These are phyloP conservation scores for Emydocephalus ijimae DNA, from an alignment of 2,113 vertebrate species.

Conservation along the genomic window DNA sequence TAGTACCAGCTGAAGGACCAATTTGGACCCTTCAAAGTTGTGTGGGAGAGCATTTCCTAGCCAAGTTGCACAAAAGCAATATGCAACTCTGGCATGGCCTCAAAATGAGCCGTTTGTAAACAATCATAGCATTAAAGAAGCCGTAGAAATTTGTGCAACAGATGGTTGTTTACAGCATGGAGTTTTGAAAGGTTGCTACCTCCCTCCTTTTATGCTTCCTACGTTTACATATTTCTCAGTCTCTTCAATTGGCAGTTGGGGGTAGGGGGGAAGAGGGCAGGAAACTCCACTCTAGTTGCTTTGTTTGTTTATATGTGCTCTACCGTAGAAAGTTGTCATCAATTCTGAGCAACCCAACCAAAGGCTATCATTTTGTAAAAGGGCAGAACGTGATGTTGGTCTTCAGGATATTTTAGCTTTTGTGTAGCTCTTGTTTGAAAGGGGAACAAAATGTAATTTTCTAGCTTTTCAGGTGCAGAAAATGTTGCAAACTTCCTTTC, in stretches of 20 bases:
- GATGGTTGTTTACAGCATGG: background rate
- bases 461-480: background rate
- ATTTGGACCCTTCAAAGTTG: conserved; percentile 2
- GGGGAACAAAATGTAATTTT: background rate
- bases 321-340: background rate
- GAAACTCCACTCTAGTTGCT: background rate
- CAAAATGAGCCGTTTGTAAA: background rate
- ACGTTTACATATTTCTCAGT: conserved; percentile 4
- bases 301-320: conserved; percentile 2
- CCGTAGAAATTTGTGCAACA: background rate
- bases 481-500: background rate
- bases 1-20: conserved; percentile 18
- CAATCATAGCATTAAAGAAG: conserved; percentile 10
- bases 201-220: conserved; percentile 16
- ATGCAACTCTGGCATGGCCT: background rate
- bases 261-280: background rate
- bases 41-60: conserved; percentile 24
- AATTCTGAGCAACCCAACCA: background rate
- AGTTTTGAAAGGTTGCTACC: background rate
- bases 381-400: background rate
- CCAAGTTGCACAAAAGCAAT: conserved; percentile 18
- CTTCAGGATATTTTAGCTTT: background rate
- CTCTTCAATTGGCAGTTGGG: conserved; percentile 9
- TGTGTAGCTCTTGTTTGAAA: background rate
- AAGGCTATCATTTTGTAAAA: background rate